Percentiles rank a stretch among this genome's conserved stretches.
phyloP scores from a whole-genome alignment of 2,113 vertebrate genomes.

The Hiodon alosoides region DNA sequence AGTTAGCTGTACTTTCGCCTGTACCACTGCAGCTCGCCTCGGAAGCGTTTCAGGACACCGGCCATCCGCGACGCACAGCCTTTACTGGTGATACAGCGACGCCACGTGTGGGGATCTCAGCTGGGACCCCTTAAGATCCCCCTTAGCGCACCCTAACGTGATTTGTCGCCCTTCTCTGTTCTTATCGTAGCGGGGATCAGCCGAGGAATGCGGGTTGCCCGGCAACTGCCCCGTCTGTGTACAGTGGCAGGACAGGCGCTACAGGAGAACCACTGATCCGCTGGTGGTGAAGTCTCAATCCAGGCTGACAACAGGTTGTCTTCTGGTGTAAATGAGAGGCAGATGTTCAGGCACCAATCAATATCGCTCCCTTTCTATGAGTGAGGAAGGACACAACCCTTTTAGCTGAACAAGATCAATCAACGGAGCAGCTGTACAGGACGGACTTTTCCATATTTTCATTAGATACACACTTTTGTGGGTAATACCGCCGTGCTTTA shows the following conservation, averaged over 20 bases:
- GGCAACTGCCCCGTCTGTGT: conserved; percentile 41
- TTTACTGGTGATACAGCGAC: neutral
- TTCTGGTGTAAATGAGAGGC: neutral
- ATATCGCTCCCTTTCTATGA: neutral
- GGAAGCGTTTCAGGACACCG: too few relatives aligned
- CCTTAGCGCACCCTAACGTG: conserved; percentile 3
- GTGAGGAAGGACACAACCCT: too few relatives aligned
- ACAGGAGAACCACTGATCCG: conserved; percentile 10
- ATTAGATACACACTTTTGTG: too few relatives aligned
- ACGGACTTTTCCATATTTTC: too few relatives aligned
- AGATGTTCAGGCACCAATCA: neutral
- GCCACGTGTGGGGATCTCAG: too few relatives aligned
- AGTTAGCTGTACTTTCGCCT: too few relatives aligned
- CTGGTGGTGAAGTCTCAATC: neutral
- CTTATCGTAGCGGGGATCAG: conserved; percentile 20
- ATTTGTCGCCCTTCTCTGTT: conserved; percentile 9
- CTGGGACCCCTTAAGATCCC: neutral
- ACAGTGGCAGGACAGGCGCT: conserved; percentile 13
- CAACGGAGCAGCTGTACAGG: too few relatives aligned
- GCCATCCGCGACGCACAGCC: too few relatives aligned
- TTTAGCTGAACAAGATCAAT: too few relatives aligned
- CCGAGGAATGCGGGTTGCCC: conserved; percentile 42
- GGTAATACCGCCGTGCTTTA: too few relatives aligned
- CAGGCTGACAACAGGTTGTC: neutral
- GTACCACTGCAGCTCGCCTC: too few relatives aligned